Percentiles rank a stretch among this genome's conserved stretches.
These are phyloP conservation scores for Moxostoma hubbsi DNA, from an alignment of 2,797 vertebrate species.

Conservation along the genomic window DNA sequence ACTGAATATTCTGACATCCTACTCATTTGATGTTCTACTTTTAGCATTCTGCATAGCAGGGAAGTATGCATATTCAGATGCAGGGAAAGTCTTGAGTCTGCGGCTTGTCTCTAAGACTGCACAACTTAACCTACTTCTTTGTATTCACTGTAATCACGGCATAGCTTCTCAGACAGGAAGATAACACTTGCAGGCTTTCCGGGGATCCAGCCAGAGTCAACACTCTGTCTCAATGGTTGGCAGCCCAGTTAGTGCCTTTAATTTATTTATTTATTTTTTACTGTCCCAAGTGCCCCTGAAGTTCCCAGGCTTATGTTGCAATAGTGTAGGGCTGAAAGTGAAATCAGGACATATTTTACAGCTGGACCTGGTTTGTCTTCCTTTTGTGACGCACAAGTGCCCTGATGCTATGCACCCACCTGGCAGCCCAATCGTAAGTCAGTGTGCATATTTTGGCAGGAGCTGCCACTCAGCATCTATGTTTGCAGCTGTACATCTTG, in stretches of 20 bases:
- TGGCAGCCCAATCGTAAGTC: conserved; percentile 28
- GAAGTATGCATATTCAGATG: too few species aligned
- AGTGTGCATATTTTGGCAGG: conserved; percentile 44
- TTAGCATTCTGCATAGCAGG: too few species aligned
- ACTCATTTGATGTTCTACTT: neutral
- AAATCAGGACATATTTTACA: conserved; percentile 43
- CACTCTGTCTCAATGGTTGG: conserved; percentile 29
- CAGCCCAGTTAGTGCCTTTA: conserved; percentile 17
- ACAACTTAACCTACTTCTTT: neutral
- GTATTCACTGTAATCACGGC: neutral
- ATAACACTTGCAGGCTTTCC: conserved; percentile 3
- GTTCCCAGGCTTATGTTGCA: conserved; percentile 44
- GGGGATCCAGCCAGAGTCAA: conserved; percentile 42
- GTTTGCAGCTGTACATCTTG: conserved; percentile 40
- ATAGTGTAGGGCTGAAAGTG: conserved; percentile 20
- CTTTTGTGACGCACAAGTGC: neutral
- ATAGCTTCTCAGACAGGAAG: conserved; percentile 38
- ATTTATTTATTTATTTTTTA: conserved; percentile 32
- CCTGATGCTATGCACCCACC: conserved; percentile 18
- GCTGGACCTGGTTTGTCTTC: conserved; percentile 24
- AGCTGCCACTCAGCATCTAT: conserved; percentile 8
- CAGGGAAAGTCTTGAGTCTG: neutral
- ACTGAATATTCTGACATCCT: too few species aligned
- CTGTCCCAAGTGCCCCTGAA: conserved; percentile 17
- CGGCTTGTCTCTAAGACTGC: conserved; percentile 2